A percentile compares a stretch with the other conserved stretches of the same genome.
Evolutionary conservation across 2,797 vertebrate species (phyloP).

Genomic region (Acanthurus leucopareius): DNA sequence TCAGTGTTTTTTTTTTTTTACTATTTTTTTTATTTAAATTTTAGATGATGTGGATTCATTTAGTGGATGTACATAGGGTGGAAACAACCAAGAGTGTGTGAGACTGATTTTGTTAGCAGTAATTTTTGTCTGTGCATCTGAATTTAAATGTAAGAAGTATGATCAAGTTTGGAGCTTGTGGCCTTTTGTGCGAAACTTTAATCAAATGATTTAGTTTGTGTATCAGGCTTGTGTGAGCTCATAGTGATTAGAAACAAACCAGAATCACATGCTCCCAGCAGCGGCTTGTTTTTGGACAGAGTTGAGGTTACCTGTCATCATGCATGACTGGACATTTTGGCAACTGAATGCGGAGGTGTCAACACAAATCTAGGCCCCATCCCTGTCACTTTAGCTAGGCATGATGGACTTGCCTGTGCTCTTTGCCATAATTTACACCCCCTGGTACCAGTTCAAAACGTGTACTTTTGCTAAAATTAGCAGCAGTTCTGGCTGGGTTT

Average conservation of each 20-base stretch:
- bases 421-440: slow-evolving; percentile 10
- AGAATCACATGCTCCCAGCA: not conserved
- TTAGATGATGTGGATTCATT: no score
- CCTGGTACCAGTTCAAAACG: not conserved
- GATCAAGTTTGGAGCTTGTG: not conserved
- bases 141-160: no score
- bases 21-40: no score
- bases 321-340: slow-evolving; percentile 12
- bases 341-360: slow-evolving; percentile 15
- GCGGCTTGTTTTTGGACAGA: slow-evolving; percentile 13
- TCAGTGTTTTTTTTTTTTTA: no score
- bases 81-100: no score
- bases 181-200: not conserved
- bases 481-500: not conserved
- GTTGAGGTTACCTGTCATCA: slow-evolving; percentile 12
- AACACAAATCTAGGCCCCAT: slow-evolving; percentile 12
- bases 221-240: not conserved
- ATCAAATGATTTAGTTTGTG: not conserved
- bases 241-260: not conserved
- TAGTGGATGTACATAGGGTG: not conserved
- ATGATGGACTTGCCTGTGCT: not conserved
- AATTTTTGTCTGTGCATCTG: not conserved
- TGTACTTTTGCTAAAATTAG: not conserved
- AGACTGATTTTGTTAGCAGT: no score
- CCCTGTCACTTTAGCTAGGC: slow-evolving; percentile 20